These are phyloP conservation scores for Napeogenes inachia DNA, from an alignment of 2,888 invertebrate genomes.

Conservation along the genomic window DNA sequence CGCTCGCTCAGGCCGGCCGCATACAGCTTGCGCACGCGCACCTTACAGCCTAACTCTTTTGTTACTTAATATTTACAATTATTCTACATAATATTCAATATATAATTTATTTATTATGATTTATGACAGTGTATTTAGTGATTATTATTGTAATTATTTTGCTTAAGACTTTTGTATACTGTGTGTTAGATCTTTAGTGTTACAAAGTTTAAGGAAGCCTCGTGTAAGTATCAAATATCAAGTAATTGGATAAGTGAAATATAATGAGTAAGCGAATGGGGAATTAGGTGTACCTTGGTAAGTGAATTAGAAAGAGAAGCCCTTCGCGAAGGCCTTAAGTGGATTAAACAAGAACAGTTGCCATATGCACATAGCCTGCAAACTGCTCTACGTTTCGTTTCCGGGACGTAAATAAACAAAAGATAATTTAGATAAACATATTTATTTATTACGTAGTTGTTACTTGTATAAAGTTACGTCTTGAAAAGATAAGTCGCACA, in stretches of 20 bases:
- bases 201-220: background rate
- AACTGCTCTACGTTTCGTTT: background rate
- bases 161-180: background rate
- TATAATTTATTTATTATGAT: background rate
- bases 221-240: slow-evolving; percentile 21
- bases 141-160: slow-evolving; percentile 18
- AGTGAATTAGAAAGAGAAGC: slow-evolving; percentile 29
- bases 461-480: too few relatives aligned
- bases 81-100: slow-evolving; percentile 12
- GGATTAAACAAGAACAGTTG: slow-evolving; percentile 20
- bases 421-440: background rate
- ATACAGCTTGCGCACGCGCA: slow-evolving; percentile 21
- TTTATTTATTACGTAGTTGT: background rate
- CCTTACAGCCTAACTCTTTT: slow-evolving; percentile 10
- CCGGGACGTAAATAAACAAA: slow-evolving; percentile 3
- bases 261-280: slow-evolving; percentile 7
- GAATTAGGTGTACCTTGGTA: slow-evolving; percentile 19
- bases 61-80: background rate
- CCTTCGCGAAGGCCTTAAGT: slow-evolving; percentile 24
- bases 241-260: slow-evolving; percentile 29
- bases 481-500: too few relatives aligned
- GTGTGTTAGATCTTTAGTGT: background rate
- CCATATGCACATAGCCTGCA: background rate
- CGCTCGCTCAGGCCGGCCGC: slow-evolving; percentile 65
- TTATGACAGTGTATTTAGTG: slow-evolving; percentile 9